Base-by-base conservation (phyloP, 2,113 vertebrate species). In the Corythaeola cristata region DNA sequence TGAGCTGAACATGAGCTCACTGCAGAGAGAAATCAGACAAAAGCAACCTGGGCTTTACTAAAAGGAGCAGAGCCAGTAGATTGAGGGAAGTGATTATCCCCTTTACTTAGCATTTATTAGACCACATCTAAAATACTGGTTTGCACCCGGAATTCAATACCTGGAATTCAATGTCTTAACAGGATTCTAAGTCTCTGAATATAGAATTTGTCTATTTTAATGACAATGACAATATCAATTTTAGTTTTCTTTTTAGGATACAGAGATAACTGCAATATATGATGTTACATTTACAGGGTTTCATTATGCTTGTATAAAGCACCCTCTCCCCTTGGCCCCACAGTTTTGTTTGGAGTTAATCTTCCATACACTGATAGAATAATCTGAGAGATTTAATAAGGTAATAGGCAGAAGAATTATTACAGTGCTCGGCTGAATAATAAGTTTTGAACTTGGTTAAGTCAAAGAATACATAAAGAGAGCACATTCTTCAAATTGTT, bases 401-500 rank as follows among this genome's bases (percentile, higher is more conserved):
- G 89, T 92, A 96, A 95, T 75, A 95, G 56, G 77, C 69, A 90
- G 80, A 93, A 96, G 85, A 96, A 93, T 92, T 95, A 96, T 91
- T 83, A 89, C 16, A 73, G 66, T 62, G 62, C 49, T 91, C 5
- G 1, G 45, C 1, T 91, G 91, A 95, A 58, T 91, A 94, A 95
- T 28, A 87, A 35, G 28, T 72, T 96, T 89, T 93, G 81, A 93
- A 93, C 84, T 91, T 89, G 52, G 47, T 85, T 82, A 89, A 94
- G 45, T 94, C 60, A 85, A 91, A 94, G 27, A 49, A 94, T 75
- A 93, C 16, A 75, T 1, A 91, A 21, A 52, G 21, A 90, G 28
- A 85, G n/a, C 60, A 85, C 39, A 87, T 87, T 84, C 33, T 95
- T 92, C 56, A 85, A 56, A 79, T 30, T 68, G n/a, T 62, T 91